A percentile compares a stretch with the other conserved stretches of the same genome.
These are phyloP conservation scores for Halcyon badia DNA, from an alignment of 2,797 vertebrate genomes.

Conservation along the genomic window DNA sequence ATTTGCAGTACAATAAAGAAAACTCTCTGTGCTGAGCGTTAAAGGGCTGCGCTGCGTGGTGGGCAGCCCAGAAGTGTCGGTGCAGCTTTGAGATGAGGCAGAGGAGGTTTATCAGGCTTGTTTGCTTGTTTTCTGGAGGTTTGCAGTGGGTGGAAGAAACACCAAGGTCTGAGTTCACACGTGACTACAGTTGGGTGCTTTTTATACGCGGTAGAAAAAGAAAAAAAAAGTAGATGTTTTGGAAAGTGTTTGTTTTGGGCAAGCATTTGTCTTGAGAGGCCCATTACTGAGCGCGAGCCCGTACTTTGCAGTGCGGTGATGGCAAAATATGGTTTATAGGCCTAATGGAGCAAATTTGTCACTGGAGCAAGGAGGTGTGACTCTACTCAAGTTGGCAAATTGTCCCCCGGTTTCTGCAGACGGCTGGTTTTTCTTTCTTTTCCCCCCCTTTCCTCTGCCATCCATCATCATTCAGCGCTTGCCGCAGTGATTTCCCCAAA, in stretches of 20 bases:
- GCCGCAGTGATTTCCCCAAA: constrained; percentile 69
- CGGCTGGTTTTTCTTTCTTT: constrained; percentile 3
- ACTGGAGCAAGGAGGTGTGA: constrained; percentile 71
- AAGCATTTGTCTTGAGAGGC: constrained; percentile 6
- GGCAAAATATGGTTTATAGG: constrained; percentile 47
- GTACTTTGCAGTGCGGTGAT: not conserved
- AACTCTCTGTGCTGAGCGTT: not conserved
- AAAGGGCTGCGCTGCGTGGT: not conserved
- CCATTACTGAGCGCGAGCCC: not conserved
- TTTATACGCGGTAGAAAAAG: not conserved
- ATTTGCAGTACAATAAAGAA: not conserved
- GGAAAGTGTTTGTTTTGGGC: constrained; percentile 39
- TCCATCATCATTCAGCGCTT: constrained; percentile 35
- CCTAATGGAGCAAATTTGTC: constrained; percentile 66
- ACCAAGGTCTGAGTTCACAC: not conserved
- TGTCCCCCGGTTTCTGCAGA: constrained; percentile 55
- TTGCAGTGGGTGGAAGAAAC: not conserved
- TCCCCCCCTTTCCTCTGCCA: not conserved
- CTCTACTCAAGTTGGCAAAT: constrained; percentile 52
- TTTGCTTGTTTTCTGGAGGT: not conserved
- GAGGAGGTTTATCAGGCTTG: not conserved
- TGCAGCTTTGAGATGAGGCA: not conserved
- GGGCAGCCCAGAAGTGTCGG: not conserved
- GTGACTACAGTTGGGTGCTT: not conserved
- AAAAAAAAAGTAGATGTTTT: not conserved